Evolutionary conservation across 2,888 invertebrate genomes (phyloP), one percentile per base, ranked within the genome.

Genomic region (Choreutis nemorana): DNA sequence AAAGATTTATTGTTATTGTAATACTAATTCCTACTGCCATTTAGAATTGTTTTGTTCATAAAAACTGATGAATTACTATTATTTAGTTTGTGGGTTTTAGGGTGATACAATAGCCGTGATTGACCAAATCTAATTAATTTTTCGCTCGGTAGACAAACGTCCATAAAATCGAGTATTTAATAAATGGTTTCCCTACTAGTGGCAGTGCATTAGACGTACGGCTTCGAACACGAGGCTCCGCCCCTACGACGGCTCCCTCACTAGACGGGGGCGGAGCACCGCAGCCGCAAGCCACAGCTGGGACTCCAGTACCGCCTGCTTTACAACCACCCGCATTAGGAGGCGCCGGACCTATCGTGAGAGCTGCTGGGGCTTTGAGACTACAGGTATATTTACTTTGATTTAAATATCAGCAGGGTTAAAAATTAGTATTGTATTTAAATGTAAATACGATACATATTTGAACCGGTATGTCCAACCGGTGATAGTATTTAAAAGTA

Each of bases 341-440:
- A 12, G 51, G 57, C 3, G 72, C 72, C 4, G 77, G 78, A 0
- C 78, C 78, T 0, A 56, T 78, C 0, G 77, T 77, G 0, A 36
- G 78, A 1, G 66, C 75, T 1, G 77, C 78, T 0, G 77, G 80
- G 0, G 52, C 66, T 3, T 54, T 68, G 32, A 48, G 83, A 8
- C 48, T 83, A 2, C 81, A 82, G 52, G 79, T 83, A 33, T 6
- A 18, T 18, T 6, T 18, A n/a, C n/a, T n/a, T n/a, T n/a, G n/a
- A n/a, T 11, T 23, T 27, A 4, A 24, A 12, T n/a, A 3, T 13
- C n/a, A 24, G 4, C 4, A 11, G 5, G 4, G 6, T n/a, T 9
- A 24, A 7, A 11, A 4, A n/a, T 4, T 24, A 24, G 7, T 24
- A 24, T 24, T 24, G 12, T n/a, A 10, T 2, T 6, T 23, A 2